Conservation (phyloP, 1,140 invertebrate genomes). For the Octopus bimaculoides region DNA sequence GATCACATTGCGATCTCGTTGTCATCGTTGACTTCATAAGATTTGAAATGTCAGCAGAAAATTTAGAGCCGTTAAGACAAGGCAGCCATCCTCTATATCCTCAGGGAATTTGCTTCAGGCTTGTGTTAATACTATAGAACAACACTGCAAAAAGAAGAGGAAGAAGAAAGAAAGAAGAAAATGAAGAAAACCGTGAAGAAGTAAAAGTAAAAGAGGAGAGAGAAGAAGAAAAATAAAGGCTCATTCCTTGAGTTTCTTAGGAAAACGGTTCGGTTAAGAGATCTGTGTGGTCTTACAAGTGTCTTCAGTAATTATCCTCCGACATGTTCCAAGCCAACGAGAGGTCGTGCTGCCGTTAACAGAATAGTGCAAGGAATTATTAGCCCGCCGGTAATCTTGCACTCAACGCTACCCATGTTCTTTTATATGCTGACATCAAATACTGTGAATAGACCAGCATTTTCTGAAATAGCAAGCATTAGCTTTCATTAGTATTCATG, state of each 20-base stretch:
- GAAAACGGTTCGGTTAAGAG: constrained; percentile 1
- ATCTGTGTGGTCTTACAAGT: constrained; percentile 9
- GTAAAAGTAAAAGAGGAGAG: neutral
- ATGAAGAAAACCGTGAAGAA: neutral
- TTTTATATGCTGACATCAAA: too few species aligned
- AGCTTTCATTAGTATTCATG: neutral
- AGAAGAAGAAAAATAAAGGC: neutral
- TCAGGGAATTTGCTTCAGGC: neutral
- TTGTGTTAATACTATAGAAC: neutral
- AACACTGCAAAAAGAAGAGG: too few species aligned
- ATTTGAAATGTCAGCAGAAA: constrained; percentile 1
- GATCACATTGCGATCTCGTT: neutral
- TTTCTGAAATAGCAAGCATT: too few species aligned
- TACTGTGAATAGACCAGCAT: too few species aligned
- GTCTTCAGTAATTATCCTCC: constrained; percentile 4
- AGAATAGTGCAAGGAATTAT: neutral
- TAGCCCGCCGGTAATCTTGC: too few species aligned
- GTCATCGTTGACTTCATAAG: neutral
- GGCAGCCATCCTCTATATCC: neutral
- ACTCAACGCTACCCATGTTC: too few species aligned
- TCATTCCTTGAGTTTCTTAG: neutral
- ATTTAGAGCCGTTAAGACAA: neutral
- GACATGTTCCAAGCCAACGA: neutral
- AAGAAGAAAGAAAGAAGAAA: neutral
- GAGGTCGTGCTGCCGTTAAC: neutral